Percentiles rank a stretch among this genome's conserved stretches.
phyloP scores from a whole-genome alignment of 2,113 vertebrate genomes.

The Cheirogaleus medius region DNA sequence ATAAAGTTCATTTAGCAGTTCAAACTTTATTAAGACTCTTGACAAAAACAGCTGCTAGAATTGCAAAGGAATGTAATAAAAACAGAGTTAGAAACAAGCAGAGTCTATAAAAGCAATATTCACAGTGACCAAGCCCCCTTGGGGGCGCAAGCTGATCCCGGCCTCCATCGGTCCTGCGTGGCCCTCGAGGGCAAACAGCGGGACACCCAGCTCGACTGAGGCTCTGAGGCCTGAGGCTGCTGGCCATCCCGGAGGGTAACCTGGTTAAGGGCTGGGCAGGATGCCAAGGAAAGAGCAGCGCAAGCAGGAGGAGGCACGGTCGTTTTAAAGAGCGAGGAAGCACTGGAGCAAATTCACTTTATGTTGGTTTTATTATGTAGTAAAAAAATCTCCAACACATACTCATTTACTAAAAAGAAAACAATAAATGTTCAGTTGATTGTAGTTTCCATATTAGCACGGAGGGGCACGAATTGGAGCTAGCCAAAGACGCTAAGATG shows the following conservation, averaged over 20 bases:
- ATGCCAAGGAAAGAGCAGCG: background rate
- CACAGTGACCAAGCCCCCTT: constrained; percentile 19
- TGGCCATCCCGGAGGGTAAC: background rate
- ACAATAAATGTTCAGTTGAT: background rate
- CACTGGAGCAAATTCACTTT: constrained; percentile 28
- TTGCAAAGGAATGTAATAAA: constrained; percentile 76
- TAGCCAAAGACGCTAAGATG: background rate
- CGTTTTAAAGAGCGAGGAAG: background rate
- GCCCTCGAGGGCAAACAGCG: background rate
- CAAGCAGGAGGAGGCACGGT: background rate
- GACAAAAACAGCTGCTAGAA: constrained; percentile 73
- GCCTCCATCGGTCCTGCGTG: background rate
- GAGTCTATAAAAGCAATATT: constrained; percentile 51
- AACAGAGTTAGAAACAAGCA: constrained; percentile 44
- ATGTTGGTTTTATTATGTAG: constrained; percentile 18
- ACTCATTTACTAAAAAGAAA: constrained; percentile 56
- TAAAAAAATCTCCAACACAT: constrained; percentile 48
- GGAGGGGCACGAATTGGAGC: background rate
- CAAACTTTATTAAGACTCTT: constrained; percentile 76
- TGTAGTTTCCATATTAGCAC: background rate
- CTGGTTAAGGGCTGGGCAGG: background rate
- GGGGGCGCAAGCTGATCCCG: background rate
- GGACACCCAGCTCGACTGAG: background rate
- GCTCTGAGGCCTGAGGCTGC: background rate
- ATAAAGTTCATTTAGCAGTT: constrained; percentile 70